A percentile compares a stretch with the other conserved stretches of the same genome.
Conservation (phyloP, 2,888 invertebrate genomes). For the Branchipolynoe longqiensis region DNA sequence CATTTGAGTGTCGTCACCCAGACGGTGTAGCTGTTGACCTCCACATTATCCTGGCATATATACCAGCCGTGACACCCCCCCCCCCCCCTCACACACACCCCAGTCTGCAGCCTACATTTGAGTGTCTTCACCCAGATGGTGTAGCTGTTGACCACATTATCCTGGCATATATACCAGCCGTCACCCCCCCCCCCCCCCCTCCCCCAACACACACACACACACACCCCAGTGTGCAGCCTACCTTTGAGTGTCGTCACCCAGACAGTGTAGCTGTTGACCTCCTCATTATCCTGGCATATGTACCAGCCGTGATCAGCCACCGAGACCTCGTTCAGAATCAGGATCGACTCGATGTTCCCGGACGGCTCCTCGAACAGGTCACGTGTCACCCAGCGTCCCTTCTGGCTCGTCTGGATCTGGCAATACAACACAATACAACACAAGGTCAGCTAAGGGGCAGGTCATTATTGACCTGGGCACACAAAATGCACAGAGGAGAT, state of each 20-base stretch:
- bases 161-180: too few relatives aligned
- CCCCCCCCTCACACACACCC: not conserved
- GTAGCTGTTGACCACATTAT: too few relatives aligned
- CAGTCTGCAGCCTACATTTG: not conserved
- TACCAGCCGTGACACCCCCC: not conserved
- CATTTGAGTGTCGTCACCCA: slow-evolving; percentile 17
- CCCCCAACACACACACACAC: not conserved
- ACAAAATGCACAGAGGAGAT: too few relatives aligned
- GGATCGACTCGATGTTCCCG: slow-evolving; percentile 17
- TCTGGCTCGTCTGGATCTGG: not conserved
- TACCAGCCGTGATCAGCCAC: slow-evolving; percentile 37
- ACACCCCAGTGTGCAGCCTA: not conserved
- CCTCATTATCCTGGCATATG: slow-evolving; percentile 19
- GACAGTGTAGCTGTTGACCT: slow-evolving; percentile 41
- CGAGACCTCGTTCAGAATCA: not conserved
- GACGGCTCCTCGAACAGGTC: slow-evolving; percentile 50
- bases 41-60: not conserved
- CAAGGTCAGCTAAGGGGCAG: too few relatives aligned
- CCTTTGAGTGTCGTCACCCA: slow-evolving; percentile 30
- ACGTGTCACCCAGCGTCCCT: slow-evolving; percentile 5
- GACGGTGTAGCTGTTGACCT: slow-evolving; percentile 3
- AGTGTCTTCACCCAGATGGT: too few relatives aligned
- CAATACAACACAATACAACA: too few relatives aligned
- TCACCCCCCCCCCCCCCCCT: not conserved
- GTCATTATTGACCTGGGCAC: too few relatives aligned